Percentiles rank a stretch among this genome's conserved stretches.
Conservation (phyloP, 2,888 invertebrate genomes). For the Lasioglossum leucozonium region DNA sequence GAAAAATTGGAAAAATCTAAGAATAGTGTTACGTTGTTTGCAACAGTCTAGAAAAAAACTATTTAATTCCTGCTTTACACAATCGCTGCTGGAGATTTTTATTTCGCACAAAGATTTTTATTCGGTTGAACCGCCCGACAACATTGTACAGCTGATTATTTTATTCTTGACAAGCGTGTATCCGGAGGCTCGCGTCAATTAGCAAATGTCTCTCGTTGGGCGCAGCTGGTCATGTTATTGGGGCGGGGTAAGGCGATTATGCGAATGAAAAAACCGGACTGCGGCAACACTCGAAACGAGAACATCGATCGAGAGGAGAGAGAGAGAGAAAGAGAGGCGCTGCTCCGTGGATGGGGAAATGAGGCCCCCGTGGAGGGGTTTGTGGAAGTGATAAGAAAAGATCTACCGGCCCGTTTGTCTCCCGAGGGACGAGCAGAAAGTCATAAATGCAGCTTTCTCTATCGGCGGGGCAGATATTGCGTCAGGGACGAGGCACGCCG, state of each 20-base stretch:
- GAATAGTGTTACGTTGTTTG: no score
- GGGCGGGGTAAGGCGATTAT: constrained; percentile 29
- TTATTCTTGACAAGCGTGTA: neutral
- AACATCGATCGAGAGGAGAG: neutral
- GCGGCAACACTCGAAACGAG: neutral
- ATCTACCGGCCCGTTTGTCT: constrained; percentile 2
- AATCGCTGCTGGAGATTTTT: no score
- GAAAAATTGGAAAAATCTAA: no score
- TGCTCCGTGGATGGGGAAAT: no score
- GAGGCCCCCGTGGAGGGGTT: neutral
- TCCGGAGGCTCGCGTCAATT: neutral
- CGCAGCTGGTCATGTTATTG: constrained; percentile 34
- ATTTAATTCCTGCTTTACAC: no score
- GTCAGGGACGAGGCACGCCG: constrained; percentile 67
- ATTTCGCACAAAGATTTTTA: no score
- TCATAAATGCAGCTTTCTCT: constrained; percentile 72
- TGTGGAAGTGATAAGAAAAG: constrained; percentile 26
- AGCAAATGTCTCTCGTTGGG: neutral
- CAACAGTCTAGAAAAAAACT: no score
- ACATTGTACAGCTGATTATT: neutral
- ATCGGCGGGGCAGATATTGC: constrained; percentile 74
- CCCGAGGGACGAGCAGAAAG: constrained; percentile 58
- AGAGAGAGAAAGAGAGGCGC: neutral
- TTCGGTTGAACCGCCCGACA: no score
- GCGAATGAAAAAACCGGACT: constrained; percentile 3